A percentile compares a stretch with the other conserved stretches of the same genome.
These are phyloP conservation scores for Drosophila quasianomalipes DNA, from an alignment of 2,888 invertebrate genomes.

Conservation along the genomic window DNA sequence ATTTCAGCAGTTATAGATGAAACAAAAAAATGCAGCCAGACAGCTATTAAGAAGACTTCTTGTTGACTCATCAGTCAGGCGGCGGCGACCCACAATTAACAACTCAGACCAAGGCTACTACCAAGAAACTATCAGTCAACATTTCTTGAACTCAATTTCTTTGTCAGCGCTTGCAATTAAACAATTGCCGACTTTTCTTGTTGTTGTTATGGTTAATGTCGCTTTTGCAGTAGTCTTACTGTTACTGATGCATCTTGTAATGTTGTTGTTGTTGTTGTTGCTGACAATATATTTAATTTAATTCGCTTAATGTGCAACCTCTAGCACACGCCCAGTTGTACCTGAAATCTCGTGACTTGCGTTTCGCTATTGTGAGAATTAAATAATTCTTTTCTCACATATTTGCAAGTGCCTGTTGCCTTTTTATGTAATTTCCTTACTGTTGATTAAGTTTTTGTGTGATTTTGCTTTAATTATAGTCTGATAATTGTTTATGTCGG, in stretches of 20 bases:
- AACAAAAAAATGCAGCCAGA: conserved; percentile 48
- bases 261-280: conserved; percentile 34
- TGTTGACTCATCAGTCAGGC: conserved; percentile 72
- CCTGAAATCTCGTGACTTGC: conserved; percentile 73
- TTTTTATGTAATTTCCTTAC: conserved; percentile 66
- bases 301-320: conserved; percentile 49
- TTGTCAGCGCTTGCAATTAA: conserved; percentile 75
- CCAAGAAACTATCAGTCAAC: conserved; percentile 64
- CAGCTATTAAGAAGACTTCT: conserved; percentile 76
- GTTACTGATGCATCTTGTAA: conserved; percentile 46
- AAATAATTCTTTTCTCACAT: conserved; percentile 80
- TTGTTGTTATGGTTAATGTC: conserved; percentile 32
- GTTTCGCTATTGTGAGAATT: conserved; percentile 74
- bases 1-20: conserved; percentile 37
- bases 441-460: conserved; percentile 54
- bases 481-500: conserved; percentile 36
- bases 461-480: conserved; percentile 44
- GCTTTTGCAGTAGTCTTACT: conserved; percentile 34
- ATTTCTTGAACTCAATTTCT: conserved; percentile 78
- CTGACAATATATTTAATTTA: conserved; percentile 71
- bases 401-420: conserved; percentile 56
- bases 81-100: conserved; percentile 67
- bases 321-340: conserved; percentile 69
- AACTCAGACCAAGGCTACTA: conserved; percentile 46
- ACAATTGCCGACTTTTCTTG: conserved; percentile 69